Conservation (phyloP, 2,113 vertebrate genomes). For the Galeopterus variegatus region DNA sequence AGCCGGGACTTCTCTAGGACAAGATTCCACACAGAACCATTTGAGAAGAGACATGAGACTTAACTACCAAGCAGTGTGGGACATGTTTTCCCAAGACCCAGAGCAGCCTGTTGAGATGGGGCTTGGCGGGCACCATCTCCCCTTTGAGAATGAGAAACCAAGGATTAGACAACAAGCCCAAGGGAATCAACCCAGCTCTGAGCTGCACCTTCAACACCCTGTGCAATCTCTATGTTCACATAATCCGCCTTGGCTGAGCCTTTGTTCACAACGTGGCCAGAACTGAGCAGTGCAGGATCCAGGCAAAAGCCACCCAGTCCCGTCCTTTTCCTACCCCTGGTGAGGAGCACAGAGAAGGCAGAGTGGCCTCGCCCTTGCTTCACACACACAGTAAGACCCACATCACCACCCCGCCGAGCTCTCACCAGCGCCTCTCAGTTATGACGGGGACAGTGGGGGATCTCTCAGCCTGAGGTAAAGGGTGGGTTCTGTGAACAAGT, state of each 20-base stretch:
- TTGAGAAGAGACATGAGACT: background rate
- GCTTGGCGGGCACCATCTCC: too few species aligned
- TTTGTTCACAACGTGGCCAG: fast-evolving
- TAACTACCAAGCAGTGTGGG: too few species aligned
- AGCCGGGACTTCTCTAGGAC: background rate
- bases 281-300: too few species aligned
- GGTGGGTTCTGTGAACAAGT: fast-evolving
- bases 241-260: background rate
- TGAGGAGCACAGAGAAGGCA: fast-evolving
- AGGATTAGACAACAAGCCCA: background rate
- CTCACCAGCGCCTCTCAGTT: fast-evolving
- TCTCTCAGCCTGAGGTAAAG: background rate
- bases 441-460: too few species aligned
- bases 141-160: background rate
- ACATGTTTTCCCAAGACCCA: background rate
- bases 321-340: fast-evolving
- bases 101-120: background rate
- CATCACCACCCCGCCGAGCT: fast-evolving
- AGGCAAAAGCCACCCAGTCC: background rate
- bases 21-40: background rate
- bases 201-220: background rate
- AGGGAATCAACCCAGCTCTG: background rate
- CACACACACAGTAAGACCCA: background rate
- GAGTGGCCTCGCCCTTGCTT: background rate
- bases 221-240: fast-evolving